Evolutionary conservation across 2,888 invertebrate species (phyloP).

Genomic region (Subacronicta megacephala): DNA sequence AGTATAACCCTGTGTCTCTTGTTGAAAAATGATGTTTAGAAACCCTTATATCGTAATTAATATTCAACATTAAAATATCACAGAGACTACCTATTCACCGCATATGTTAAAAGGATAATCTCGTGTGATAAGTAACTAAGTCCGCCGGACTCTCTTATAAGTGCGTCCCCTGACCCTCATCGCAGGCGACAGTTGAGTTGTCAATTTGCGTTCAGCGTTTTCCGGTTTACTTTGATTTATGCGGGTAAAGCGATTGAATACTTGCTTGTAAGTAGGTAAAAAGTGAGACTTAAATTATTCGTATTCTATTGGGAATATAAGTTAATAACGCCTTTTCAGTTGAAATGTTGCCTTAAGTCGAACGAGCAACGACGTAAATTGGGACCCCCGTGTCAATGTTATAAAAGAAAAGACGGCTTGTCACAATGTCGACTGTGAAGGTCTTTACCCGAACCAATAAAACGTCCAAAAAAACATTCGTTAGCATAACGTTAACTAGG

Average conservation of each 20-base stretch:
- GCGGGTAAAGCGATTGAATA: slow-evolving; percentile 67
- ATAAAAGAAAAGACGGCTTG: slow-evolving; percentile 11
- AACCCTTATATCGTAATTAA: not conserved
- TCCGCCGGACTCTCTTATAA: slow-evolving; percentile 60
- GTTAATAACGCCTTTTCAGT: slow-evolving; percentile 48
- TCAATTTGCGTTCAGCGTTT: slow-evolving; percentile 76
- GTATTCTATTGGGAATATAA: slow-evolving; percentile 48
- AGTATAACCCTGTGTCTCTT: no score
- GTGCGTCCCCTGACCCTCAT: slow-evolving; percentile 65
- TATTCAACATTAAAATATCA: slow-evolving; percentile 21
- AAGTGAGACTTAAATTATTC: slow-evolving; percentile 53
- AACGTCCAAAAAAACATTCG: slow-evolving; percentile 11
- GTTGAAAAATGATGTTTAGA: no score
- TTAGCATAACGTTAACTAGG: slow-evolving; percentile 17
- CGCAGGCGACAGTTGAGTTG: slow-evolving; percentile 71
- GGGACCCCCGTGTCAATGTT: slow-evolving; percentile 11
- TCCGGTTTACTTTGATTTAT: slow-evolving; percentile 72
- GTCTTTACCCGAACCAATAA: slow-evolving; percentile 12
- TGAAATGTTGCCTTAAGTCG: slow-evolving; percentile 23
- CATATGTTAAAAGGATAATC: slow-evolving; percentile 51
- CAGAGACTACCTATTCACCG: slow-evolving; percentile 31
- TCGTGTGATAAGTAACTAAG: slow-evolving; percentile 56
- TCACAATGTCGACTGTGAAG: slow-evolving; percentile 6
- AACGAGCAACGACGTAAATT: slow-evolving; percentile 12
- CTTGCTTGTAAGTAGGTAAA: slow-evolving; percentile 59